Conservation (phyloP, 2,797 vertebrate genomes). For the Myotis findleyi region DNA sequence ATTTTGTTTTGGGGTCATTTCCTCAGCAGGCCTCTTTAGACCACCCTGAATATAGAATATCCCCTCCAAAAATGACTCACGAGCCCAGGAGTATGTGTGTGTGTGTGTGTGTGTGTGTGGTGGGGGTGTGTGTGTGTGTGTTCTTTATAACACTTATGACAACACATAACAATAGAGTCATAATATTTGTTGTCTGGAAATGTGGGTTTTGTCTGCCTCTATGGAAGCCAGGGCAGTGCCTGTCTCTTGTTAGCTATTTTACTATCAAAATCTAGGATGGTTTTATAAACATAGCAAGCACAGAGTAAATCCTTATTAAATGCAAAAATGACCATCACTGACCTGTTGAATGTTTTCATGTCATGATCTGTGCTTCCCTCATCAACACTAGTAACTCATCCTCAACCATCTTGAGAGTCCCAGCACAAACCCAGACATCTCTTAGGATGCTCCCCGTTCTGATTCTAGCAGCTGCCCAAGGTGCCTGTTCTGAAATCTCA, state of each 20-base stretch:
- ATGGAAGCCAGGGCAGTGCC: not conserved
- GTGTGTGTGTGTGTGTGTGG: not conserved
- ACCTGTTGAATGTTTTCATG: not conserved
- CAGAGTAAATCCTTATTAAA: not conserved
- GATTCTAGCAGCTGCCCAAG: not conserved
- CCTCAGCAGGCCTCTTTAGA: not conserved
- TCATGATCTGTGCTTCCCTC: not conserved
- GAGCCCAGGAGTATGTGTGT: not conserved
- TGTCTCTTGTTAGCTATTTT: slow-evolving; percentile 1
- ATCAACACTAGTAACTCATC: not conserved
- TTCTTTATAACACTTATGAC: not conserved
- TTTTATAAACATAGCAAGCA: not conserved
- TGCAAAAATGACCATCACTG: not conserved
- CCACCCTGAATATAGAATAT: not conserved
- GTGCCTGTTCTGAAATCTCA: not conserved
- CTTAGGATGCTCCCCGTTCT: not conserved
- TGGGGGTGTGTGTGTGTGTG: not conserved
- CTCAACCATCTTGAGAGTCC: not conserved
- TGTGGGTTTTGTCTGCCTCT: not conserved
- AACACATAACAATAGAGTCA: not conserved
- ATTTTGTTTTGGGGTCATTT: not conserved
- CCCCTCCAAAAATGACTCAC: not conserved
- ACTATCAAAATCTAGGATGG: not conserved
- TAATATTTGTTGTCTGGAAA: not conserved
- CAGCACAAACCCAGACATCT: not conserved